Conservation (phyloP, 1,140 invertebrate species). For the Cherax quadricarinatus region DNA sequence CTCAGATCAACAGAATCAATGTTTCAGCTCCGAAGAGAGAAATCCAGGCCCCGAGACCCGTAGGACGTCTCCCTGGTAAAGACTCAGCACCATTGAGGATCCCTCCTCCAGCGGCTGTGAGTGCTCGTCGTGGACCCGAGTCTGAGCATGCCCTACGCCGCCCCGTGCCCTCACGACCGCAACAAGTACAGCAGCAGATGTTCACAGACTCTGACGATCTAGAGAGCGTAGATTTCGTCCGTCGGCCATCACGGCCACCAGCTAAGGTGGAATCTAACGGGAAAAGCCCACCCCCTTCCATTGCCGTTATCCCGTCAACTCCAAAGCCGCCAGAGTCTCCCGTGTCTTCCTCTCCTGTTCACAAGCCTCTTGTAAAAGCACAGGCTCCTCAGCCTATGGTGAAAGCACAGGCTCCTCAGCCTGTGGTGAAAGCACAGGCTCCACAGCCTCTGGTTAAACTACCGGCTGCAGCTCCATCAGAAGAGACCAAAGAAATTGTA, state of each 20-base stretch:
- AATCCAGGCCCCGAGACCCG: neutral
- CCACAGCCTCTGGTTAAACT: neutral
- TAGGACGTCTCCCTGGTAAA: neutral
- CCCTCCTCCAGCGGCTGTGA: slow-evolving; percentile 3
- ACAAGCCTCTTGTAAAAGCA: neutral
- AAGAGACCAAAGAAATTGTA: neutral
- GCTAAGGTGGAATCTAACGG: slow-evolving; percentile 2
- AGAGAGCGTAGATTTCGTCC: slow-evolving; percentile 51
- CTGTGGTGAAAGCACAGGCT: neutral
- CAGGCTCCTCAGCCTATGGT: neutral
- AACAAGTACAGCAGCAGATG: slow-evolving; percentile 35
- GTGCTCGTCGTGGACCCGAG: slow-evolving; percentile 12
- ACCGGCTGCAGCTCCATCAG: neutral
- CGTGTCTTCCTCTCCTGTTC: neutral
- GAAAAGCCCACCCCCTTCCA: slow-evolving; percentile 27
- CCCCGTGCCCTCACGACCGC: neutral
- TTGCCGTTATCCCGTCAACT: slow-evolving; percentile 66
- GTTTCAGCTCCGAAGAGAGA: slow-evolving; percentile 32
- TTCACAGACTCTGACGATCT: slow-evolving; percentile 33
- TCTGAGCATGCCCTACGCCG: slow-evolving; percentile 18
- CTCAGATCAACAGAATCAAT: neutral
- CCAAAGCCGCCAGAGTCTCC: slow-evolving; percentile 43
- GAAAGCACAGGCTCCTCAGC: neutral
- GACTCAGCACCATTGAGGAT: neutral
- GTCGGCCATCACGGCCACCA: slow-evolving; percentile 37